Conservation (phyloP, 2,113 vertebrate genomes). For the Cervus canadensis region DNA sequence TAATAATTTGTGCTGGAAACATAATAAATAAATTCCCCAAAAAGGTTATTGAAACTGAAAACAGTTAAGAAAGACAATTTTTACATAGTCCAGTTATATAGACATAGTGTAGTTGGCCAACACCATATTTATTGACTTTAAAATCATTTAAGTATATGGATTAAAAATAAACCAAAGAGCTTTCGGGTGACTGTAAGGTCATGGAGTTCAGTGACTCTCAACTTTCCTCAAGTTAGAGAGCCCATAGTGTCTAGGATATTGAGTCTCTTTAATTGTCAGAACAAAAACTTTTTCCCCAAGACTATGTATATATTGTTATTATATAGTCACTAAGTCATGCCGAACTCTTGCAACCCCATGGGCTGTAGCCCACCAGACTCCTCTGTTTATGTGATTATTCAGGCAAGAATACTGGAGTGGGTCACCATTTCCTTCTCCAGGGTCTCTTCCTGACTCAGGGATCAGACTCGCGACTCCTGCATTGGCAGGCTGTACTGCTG, state of each 20-base stretch:
- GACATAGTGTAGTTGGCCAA: not conserved
- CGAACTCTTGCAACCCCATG: rapidly evolving
- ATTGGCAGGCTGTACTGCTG: not conserved
- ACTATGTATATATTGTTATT: not conserved
- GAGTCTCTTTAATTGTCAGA: not conserved
- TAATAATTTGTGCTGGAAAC: slow-evolving; percentile 20
- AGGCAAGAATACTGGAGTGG: not conserved
- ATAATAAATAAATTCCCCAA: slow-evolving; percentile 24
- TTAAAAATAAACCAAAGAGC: not conserved
- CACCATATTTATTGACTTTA: not conserved
- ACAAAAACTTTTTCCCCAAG: not conserved
- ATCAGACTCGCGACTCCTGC: not conserved
- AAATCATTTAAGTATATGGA: not conserved
- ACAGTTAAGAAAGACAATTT: not conserved
- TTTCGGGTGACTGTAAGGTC: not conserved
- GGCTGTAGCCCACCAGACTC: not conserved
- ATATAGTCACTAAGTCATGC: not conserved
- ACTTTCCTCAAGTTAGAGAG: not conserved
- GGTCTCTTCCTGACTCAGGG: not conserved
- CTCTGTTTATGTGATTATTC: not conserved
- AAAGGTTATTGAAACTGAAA: not conserved
- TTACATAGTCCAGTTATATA: not conserved
- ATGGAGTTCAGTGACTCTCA: not conserved
- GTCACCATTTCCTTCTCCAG: not conserved
- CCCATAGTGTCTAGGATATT: not conserved